Conservation (phyloP, 2,888 invertebrate genomes). For the Diadegma fenestrale region DNA sequence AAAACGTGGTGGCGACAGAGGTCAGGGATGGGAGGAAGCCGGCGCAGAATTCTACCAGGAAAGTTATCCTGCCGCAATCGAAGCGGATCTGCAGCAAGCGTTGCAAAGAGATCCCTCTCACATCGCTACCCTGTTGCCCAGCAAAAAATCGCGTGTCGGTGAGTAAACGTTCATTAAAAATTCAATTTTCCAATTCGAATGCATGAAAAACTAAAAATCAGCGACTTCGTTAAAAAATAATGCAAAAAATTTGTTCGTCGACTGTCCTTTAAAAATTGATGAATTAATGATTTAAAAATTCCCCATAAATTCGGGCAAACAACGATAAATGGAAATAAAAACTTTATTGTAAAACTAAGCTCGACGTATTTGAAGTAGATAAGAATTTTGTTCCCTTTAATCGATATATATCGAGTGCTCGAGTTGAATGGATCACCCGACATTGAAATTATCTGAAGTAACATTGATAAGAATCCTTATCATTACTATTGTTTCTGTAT, state of each 20-base stretch:
- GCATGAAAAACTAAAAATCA: not conserved
- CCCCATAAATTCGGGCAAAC: not conserved
- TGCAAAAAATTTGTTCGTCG: not conserved
- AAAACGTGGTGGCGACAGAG: slow-evolving; percentile 86
- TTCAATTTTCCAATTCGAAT: not conserved
- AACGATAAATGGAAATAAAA: not conserved
- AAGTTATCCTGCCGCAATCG: slow-evolving; percentile 91
- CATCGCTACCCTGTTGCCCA: slow-evolving; percentile 91
- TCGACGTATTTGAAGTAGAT: not conserved
- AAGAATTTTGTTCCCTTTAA: not conserved
- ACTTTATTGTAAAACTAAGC: not conserved
- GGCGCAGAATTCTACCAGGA: slow-evolving; percentile 95
- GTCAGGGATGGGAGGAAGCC: slow-evolving; percentile 93
- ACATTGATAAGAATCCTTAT: slow-evolving; percentile 45
- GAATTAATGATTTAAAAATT: not conserved
- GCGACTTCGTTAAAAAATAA: not conserved
- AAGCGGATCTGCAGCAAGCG: slow-evolving; percentile 87
- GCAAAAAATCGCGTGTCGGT: slow-evolving; percentile 92
- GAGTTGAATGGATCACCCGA: slow-evolving; percentile 24
- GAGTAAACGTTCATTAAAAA: slow-evolving; percentile 75
- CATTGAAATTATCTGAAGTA: slow-evolving; percentile 29
- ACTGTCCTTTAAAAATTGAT: not conserved
- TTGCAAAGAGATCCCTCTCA: slow-evolving; percentile 91
- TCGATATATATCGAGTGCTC: not conserved
- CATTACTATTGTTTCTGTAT: slow-evolving; percentile 6